Evolutionary conservation across 37 sponge, comb jelly and placozoan species (phyloP), one percentile per base, ranked within the genome.

Genomic region (Eunapius fragilis): DNA sequence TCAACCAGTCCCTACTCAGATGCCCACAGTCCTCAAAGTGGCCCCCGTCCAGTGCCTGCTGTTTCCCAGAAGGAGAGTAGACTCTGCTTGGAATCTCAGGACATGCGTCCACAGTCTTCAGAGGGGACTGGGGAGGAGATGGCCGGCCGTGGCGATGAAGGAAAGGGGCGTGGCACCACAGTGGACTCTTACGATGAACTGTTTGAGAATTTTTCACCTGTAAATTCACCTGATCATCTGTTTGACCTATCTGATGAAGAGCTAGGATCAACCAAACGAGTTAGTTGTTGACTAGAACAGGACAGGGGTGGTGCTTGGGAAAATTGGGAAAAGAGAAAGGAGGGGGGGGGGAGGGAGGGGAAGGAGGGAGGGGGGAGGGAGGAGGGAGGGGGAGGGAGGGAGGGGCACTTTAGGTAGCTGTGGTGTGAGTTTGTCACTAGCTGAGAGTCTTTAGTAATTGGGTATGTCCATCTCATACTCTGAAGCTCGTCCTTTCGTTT

Each of bases 191-290:
- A 78, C n/a, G 81, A 89, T 71, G 91, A 90, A 17, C 76, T 94
- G 30, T 94, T 94, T 91, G 95, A 94, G 68, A 86, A 88, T 0
- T 94, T 94, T 75, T 94, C 95, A 41, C 95, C 95, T 2, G 95
- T 91, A 72, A 91, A 94, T 31, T 94, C 95, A 33, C 95, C 95
- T 11, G 85, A 89, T 50, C 91, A 86, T 68, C 77, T 86, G 74
- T 94, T 94, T 94, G 95, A 94, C 36, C 45, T 91, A 10, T 94
- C 88, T 80, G 95, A 94, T 76, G 95, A 94, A 25, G 89, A 91
- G 24, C 70, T 87, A 26, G 58, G 76, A 27, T 45, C 87, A 33
- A 31, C 74, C 12, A 91, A 91, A 78, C 82, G 87, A 79, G 91
- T 90, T 45, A 48, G 89, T 81, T 25, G 24, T 6, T 24, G n/a